A percentile compares a stretch with the other conserved stretches of the same genome.
phyloP scores from a whole-genome alignment of 2,888 invertebrate genomes.

The Corythucha ciliata region DNA sequence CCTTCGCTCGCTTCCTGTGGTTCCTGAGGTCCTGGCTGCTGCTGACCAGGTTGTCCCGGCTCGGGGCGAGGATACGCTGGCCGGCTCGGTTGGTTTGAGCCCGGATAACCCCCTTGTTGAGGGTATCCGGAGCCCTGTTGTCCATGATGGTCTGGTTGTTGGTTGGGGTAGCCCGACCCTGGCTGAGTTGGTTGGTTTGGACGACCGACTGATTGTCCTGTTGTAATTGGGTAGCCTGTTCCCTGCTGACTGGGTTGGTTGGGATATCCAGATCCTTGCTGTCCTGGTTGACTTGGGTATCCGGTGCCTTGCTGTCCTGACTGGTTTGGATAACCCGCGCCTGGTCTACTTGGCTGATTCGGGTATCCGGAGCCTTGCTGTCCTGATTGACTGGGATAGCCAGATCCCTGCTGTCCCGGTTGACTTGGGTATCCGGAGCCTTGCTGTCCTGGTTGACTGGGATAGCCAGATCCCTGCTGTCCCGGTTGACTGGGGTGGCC shows the following conservation, averaged over 20 bases:
- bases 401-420: not conserved
- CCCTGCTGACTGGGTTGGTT: constrained; percentile 8
- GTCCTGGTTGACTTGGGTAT: constrained; percentile 7
- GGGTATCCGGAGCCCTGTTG: not conserved
- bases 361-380: not conserved
- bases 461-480: not conserved
- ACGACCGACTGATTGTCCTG: not conserved
- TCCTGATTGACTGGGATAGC: not conserved
- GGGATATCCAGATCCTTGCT: constrained; percentile 2
- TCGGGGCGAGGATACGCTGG: constrained; percentile 9
- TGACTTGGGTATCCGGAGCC: not conserved
- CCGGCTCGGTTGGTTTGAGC: not conserved
- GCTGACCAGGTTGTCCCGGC: not conserved
- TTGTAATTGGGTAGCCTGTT: not conserved
- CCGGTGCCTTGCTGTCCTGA: not conserved
- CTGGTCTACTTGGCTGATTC: not conserved
- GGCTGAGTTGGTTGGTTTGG: not conserved
- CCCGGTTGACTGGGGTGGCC: not conserved
- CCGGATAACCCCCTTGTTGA: not conserved
- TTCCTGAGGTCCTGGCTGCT: constrained; percentile 17
- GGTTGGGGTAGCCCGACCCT: not conserved
- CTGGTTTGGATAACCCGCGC: not conserved
- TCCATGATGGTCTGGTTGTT: constrained; percentile 11
- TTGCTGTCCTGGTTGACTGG: constrained; percentile 7
- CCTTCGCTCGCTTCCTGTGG: constrained; percentile 3